phyloP scores from a whole-genome alignment of 2,888 invertebrate genomes.

The Brachyptera putata region DNA sequence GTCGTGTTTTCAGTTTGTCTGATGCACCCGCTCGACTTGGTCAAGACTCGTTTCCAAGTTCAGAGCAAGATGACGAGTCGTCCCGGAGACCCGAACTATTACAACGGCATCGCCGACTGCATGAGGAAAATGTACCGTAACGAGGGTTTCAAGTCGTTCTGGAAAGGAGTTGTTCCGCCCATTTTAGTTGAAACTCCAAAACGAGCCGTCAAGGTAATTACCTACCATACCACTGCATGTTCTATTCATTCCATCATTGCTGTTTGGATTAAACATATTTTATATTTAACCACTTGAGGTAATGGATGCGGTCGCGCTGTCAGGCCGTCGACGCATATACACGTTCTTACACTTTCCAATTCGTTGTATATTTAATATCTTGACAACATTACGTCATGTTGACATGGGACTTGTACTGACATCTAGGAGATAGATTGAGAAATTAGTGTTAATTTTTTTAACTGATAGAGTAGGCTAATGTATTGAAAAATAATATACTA shows the following conservation, averaged over 20 bases:
- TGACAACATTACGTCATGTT: too few species aligned
- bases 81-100: slow-evolving; percentile 53
- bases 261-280: not conserved
- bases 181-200: slow-evolving; percentile 93
- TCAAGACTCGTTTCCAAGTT: slow-evolving; percentile 85
- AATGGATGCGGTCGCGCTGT: too few species aligned
- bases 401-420: too few species aligned
- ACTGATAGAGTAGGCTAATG: too few species aligned
- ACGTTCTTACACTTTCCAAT: too few species aligned
- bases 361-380: too few species aligned
- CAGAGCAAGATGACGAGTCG: slow-evolving; percentile 47
- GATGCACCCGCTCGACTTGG: slow-evolving; percentile 92
- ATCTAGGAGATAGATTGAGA: too few species aligned
- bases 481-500: too few species aligned
- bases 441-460: too few species aligned
- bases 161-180: slow-evolving; percentile 92
- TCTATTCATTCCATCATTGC: not conserved
- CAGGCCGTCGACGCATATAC: too few species aligned
- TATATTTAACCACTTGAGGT: not conserved
- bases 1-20: too few species aligned
- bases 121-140: slow-evolving; percentile 80
- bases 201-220: slow-evolving; percentile 73
- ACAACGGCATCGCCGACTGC: slow-evolving; percentile 80
- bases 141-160: slow-evolving; percentile 81
- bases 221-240: not conserved